Evolutionary conservation across 1,140 invertebrate species (phyloP), one percentile per base, ranked within the genome.

Genomic region (Diachasma alloeum): DNA sequence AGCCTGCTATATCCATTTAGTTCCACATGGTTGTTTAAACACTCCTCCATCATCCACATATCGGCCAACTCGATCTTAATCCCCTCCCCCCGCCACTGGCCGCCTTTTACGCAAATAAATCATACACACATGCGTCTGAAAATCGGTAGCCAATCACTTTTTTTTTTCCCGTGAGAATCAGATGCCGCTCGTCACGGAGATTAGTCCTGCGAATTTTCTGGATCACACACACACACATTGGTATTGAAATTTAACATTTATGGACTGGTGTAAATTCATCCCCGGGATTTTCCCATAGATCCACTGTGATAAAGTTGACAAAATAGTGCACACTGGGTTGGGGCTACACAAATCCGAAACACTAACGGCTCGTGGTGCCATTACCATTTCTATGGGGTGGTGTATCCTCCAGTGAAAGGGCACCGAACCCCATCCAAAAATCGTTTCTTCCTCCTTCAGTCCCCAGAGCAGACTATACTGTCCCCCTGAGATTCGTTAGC

Each of bases 401-500:
- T 13, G 26, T 36, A 19, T n/a, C 9, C 48, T 3, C 48, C 6
- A 53, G n/a, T n/a, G n/a, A 15, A 46, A 8, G 48, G 26, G 53
- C 69, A 73, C 39, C 24, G 26, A 22, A 63, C 59, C 63, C 63
- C 48, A 19, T 59, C 71, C 39, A 39, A 42, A 63, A 56, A 42
- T 70, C 66, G 53, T 36, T 24, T 77, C 39, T 68, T 68, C 67
- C 70, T 77, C 39, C 66, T 36, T 68, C 74, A 44, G 13, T 31
- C 68, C 69, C 72, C 63, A 24, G 63, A 66, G 70, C 63, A 26
- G 37, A 26, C 24, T 74, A 42, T 13, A 48, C 39, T 72, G 56
- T 73, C 83, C 84, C 85, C 85, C 56, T 63, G 81, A 83, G 84
- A 84, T 86, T 86, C 84, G 86, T 86, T 86, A 86, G 83, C 83